Conservation (phyloP, 2,888 invertebrate genomes). For the Gari tellinella region DNA sequence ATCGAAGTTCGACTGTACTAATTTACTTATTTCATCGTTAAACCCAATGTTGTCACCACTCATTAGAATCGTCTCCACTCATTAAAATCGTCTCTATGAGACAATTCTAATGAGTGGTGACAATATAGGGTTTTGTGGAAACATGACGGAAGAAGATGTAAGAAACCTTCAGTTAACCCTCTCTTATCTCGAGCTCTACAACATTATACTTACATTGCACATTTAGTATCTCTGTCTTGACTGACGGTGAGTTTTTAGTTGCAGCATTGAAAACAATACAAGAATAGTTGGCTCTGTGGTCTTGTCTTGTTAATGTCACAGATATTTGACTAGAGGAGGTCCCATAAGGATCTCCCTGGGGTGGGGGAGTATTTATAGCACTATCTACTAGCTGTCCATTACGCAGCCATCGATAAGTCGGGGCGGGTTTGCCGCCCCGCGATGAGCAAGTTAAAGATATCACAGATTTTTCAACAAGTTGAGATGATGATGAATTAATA, state of each 20-base stretch:
- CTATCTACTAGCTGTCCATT: conserved; percentile 65
- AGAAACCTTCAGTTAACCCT: too few species aligned
- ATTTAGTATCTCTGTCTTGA: conserved; percentile 52
- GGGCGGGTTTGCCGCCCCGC: conserved; percentile 73
- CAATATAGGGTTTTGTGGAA: too few species aligned
- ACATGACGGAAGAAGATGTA: too few species aligned
- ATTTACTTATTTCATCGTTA: too few species aligned
- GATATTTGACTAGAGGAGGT: conserved; percentile 60
- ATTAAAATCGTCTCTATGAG: too few species aligned
- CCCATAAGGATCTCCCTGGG: conserved; percentile 29
- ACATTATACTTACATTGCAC: conserved; percentile 78
- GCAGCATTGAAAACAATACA: conserved; percentile 73
- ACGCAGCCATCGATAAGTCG: conserved; percentile 71
- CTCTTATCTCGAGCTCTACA: too few species aligned
- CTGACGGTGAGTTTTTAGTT: conserved; percentile 65
- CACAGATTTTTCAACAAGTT: conserved; percentile 65
- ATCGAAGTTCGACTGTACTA: too few species aligned
- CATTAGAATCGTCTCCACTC: too few species aligned
- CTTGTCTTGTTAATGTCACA: conserved; percentile 51
- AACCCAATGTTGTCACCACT: too few species aligned
- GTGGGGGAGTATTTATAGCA: conserved; percentile 48
- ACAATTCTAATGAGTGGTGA: too few species aligned
- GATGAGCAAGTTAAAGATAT: conserved; percentile 73
- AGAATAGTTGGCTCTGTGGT: conserved; percentile 73
- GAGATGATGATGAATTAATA: conserved; percentile 47